phyloP scores from a whole-genome alignment of 2,888 invertebrate genomes.

The Conchocele bisecta region DNA sequence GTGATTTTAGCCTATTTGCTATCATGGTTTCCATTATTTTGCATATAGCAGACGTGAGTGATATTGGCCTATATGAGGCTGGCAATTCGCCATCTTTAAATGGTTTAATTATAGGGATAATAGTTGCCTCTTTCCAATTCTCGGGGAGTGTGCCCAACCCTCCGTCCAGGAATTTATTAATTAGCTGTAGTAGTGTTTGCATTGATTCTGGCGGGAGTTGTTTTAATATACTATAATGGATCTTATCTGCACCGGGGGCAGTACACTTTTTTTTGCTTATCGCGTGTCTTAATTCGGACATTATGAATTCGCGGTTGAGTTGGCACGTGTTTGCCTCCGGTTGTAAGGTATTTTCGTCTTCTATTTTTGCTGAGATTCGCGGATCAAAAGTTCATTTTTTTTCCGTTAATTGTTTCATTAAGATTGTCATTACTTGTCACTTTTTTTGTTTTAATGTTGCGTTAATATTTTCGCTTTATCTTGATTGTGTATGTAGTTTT shows the following conservation, averaged over 20 bases:
- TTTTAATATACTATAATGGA: constrained; percentile 4
- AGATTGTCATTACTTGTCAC: constrained; percentile 2
- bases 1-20: background rate
- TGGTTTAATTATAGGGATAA: constrained; percentile 10
- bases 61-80: constrained; percentile 9
- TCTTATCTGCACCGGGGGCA: no score
- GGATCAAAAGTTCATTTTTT: no score
- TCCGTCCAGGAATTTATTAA: constrained; percentile 11
- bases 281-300: no score
- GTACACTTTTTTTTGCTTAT: no score
- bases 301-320: no score
- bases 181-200: background rate
- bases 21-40: constrained; percentile 16
- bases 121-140: constrained; percentile 7
- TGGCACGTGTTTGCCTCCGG: no score
- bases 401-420: background rate
- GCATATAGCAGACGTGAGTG: constrained; percentile 6
- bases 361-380: no score
- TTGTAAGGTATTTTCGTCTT: no score
- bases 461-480: constrained; percentile 8
- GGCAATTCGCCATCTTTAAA: constrained; percentile 2
- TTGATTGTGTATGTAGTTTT: no score
- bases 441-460: background rate
- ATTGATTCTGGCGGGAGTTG: background rate
- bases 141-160: background rate